Percentiles rank a stretch among this genome's conserved stretches.
Conservation (phyloP, 2,113 vertebrate species). For the Eidolon helvum region DNA sequence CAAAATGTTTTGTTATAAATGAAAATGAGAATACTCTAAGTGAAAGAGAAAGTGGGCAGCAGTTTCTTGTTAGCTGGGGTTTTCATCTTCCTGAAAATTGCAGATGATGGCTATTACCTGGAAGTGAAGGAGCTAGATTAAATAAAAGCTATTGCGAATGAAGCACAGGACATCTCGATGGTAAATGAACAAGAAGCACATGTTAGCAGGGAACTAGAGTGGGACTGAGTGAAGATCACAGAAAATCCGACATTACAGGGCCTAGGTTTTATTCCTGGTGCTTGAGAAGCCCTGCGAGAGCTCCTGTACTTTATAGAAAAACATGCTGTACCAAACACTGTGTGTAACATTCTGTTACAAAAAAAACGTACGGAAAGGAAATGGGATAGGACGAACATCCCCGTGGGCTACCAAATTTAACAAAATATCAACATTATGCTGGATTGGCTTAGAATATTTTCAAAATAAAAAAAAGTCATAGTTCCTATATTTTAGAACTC, state of each 20-base stretch:
- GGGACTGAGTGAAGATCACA: background rate
- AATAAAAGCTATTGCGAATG: slow-evolving; percentile 34
- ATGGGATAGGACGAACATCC: background rate
- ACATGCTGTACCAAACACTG: background rate
- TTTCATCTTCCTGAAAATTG: slow-evolving; percentile 41
- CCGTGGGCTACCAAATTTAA: background rate
- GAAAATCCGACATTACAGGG: background rate
- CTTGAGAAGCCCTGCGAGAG: too few species aligned
- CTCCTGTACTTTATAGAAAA: background rate
- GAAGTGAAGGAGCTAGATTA: slow-evolving; percentile 47
- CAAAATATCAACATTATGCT: background rate
- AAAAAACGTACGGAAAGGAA: background rate
- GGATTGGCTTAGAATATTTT: background rate
- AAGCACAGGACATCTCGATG: background rate
- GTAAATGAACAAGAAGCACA: background rate
- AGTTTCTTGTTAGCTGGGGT: background rate
- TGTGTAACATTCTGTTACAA: background rate
- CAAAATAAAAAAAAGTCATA: background rate
- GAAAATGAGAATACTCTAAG: background rate
- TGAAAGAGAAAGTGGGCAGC: background rate
- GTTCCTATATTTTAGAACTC: background rate
- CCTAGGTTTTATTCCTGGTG: background rate
- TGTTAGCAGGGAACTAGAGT: background rate
- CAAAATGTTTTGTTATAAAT: background rate
- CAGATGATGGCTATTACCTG: background rate